phyloP scores from a whole-genome alignment of 2,113 vertebrate genomes.

The Redunca redunca region DNA sequence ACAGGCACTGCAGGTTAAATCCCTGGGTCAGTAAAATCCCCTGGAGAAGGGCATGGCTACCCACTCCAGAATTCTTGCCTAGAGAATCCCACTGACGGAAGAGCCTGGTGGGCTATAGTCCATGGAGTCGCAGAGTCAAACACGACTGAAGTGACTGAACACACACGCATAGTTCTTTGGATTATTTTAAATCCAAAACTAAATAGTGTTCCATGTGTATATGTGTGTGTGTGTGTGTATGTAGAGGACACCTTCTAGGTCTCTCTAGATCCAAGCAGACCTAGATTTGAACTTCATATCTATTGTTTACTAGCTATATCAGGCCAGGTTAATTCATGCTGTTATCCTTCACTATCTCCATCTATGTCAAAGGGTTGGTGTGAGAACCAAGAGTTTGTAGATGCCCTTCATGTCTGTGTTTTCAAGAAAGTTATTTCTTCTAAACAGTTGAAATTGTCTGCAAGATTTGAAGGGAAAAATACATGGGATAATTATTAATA shows the following conservation, averaged over 20 bases:
- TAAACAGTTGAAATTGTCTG: not conserved
- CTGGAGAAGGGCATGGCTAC: not conserved
- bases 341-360: not conserved
- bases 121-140: not conserved
- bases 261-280: not conserved
- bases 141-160: not conserved
- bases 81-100: not conserved
- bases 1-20: not conserved
- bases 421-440: not conserved
- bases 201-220: not conserved
- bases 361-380: not conserved
- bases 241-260: not conserved
- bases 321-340: not conserved
- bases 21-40: not conserved
- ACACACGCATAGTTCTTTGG: not conserved
- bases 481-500: not conserved
- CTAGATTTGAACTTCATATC: not conserved
- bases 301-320: not conserved
- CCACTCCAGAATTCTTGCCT: not conserved
- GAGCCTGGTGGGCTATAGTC: not conserved
- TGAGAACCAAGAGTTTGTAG: not conserved
- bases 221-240: not conserved
- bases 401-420: not conserved
- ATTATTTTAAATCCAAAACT: conserved; percentile 14
- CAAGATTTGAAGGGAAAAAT: not conserved